Evolutionary conservation across 2,113 vertebrate genomes (phyloP).

Genomic region (Cinclus cinclus): DNA sequence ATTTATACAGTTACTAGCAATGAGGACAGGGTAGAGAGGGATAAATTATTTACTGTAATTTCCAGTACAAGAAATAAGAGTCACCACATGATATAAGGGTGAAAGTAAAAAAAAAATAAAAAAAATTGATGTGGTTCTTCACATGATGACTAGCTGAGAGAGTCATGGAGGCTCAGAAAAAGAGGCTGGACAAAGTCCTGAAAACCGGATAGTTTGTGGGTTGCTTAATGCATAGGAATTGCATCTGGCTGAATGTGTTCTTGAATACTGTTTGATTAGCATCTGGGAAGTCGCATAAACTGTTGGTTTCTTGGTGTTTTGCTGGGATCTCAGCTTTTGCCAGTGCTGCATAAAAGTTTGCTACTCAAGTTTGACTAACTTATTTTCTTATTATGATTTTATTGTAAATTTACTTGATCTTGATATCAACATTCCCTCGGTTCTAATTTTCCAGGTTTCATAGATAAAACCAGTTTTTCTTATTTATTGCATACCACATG

Average conservation of each 20-base stretch:
- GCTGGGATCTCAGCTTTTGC: not conserved
- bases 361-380: not conserved
- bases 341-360: not conserved
- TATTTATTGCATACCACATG: not conserved
- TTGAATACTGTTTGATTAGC: not conserved
- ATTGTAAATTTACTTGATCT: not conserved
- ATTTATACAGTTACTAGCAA: not conserved
- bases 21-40: not conserved
- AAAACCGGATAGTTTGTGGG: not conserved
- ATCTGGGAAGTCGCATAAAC: not conserved
- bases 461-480: not conserved
- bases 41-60: not conserved
- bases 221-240: not conserved
- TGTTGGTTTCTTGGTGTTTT: not conserved
- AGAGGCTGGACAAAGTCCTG: not conserved
- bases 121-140: not conserved
- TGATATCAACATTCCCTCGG: not conserved
- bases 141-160: accelerated
- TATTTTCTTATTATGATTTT: not conserved
- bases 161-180: not conserved
- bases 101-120: not conserved
- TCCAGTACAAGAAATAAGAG: not conserved
- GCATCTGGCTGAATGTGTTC: not conserved
- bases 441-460: not conserved
- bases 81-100: not conserved